These are phyloP conservation scores for Lithobates sylvaticus DNA, from an alignment of 2,797 vertebrate species.

Conservation along the genomic window DNA sequence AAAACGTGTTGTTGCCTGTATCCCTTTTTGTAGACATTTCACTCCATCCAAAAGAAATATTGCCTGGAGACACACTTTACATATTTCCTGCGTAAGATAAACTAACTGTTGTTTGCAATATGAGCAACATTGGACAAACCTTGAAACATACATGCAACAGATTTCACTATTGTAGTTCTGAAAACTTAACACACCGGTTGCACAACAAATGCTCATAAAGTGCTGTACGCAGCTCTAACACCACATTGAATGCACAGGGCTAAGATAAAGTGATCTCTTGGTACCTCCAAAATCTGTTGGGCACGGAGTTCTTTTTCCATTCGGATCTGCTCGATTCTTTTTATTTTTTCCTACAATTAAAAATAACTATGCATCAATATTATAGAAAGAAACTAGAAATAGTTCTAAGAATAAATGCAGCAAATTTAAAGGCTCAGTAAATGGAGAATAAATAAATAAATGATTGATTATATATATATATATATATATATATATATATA, in stretches of 20 bases:
- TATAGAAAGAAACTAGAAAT: too few relatives aligned
- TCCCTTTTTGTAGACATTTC: not conserved
- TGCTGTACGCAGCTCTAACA: not conserved
- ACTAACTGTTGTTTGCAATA: not conserved
- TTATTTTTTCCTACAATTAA: conserved; percentile 90
- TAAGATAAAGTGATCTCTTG: not conserved
- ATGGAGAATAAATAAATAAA: too few relatives aligned
- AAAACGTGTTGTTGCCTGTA: not conserved
- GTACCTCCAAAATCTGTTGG: conserved; percentile 96
- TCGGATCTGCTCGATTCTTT: conserved; percentile 94
- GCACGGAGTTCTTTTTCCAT: conserved; percentile 96
- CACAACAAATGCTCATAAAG: not conserved
- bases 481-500: too few relatives aligned
- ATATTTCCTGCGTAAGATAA: too few relatives aligned
- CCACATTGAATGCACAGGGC: not conserved
- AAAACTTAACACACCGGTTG: not conserved
- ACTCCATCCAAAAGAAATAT: not conserved
- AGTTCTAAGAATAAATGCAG: too few relatives aligned
- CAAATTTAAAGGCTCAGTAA: not conserved
- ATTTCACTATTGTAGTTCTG: not conserved
- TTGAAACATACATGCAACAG: not conserved
- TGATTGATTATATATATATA: too few relatives aligned
- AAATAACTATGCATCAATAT: conserved; percentile 22
- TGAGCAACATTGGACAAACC: not conserved
- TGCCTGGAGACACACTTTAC: not conserved